A percentile compares a stretch with the other conserved stretches of the same genome.
Evolutionary conservation across 2,888 invertebrate genomes (phyloP).

Genomic region (Acrobasis repandana): DNA sequence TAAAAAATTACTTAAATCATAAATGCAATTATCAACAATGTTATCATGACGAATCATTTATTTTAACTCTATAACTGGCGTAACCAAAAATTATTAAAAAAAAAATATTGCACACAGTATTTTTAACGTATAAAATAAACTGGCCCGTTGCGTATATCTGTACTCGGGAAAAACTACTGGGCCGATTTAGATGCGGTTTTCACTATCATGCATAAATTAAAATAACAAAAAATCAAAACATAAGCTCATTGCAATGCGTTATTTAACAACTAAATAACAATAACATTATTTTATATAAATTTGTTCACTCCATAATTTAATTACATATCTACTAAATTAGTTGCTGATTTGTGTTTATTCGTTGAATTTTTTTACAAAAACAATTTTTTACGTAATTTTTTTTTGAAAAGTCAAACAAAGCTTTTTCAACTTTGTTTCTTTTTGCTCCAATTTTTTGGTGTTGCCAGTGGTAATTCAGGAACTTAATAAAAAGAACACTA

Average conservation of each 20-base stretch:
- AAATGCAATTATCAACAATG: too few species aligned
- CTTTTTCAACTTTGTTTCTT: too few species aligned
- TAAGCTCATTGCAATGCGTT: conserved; percentile 11
- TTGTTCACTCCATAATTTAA: conserved; percentile 24
- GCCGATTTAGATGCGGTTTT: too few species aligned
- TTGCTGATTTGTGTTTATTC: conserved; percentile 8
- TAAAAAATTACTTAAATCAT: too few species aligned
- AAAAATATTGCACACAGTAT: too few species aligned
- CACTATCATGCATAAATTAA: neutral
- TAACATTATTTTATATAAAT: conserved; percentile 23
- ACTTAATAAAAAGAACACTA: conserved; percentile 1
- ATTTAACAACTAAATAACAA: conserved; percentile 21
- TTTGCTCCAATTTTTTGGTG: too few species aligned
- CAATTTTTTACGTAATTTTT: neutral
- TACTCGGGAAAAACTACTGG: too few species aligned
- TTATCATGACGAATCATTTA: too few species aligned
- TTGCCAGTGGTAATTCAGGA: neutral
- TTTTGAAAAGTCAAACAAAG: neutral
- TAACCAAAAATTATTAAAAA: too few species aligned
- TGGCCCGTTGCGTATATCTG: too few species aligned
- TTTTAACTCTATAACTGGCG: too few species aligned
- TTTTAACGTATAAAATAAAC: too few species aligned
- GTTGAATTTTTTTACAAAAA: conserved; percentile 8
- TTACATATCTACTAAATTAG: conserved; percentile 17
- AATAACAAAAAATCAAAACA: neutral